Conservation (phyloP, 2,113 vertebrate species). For the Sinocyclocheilus anophthalmus region DNA sequence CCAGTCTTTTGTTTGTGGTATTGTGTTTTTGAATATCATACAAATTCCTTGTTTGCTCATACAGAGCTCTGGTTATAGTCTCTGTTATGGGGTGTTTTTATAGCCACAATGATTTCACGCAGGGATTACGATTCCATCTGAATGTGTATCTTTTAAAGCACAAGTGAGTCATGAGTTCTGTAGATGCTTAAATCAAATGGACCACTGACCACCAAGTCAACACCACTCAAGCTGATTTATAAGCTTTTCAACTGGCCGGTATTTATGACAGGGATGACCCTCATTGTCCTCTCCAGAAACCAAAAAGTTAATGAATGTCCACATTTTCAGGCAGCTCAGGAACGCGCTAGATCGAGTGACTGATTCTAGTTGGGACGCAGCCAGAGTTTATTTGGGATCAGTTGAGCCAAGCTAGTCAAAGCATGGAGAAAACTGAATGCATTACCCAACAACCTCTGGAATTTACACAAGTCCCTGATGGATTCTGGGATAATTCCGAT, state of each 20-base stretch:
- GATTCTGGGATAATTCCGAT: conserved; percentile 58
- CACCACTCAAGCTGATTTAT: conserved; percentile 4
- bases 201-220: conserved; percentile 18
- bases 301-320: conserved; percentile 34
- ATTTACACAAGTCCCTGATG: conserved; percentile 54
- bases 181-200: neutral
- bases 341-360: conserved; percentile 16
- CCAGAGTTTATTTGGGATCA: conserved; percentile 37
- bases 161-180: neutral
- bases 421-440: conserved; percentile 55
- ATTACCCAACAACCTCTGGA: conserved; percentile 65
- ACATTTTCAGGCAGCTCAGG: conserved; percentile 11
- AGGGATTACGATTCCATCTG: neutral
- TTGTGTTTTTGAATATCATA: conserved; percentile 21
- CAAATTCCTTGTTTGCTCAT: conserved; percentile 30
- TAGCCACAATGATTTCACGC: neutral
- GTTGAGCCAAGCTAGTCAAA: conserved; percentile 52
- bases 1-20: conserved; percentile 5
- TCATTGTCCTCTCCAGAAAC: conserved; percentile 3
- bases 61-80: conserved; percentile 12
- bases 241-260: conserved; percentile 31
- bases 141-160: conserved; percentile 30
- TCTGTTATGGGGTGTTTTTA: neutral
- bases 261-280: conserved; percentile 42
- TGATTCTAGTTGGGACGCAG: neutral